phyloP scores from a whole-genome alignment of 1,140 invertebrate species.

The Lasioglossum albipes region DNA sequence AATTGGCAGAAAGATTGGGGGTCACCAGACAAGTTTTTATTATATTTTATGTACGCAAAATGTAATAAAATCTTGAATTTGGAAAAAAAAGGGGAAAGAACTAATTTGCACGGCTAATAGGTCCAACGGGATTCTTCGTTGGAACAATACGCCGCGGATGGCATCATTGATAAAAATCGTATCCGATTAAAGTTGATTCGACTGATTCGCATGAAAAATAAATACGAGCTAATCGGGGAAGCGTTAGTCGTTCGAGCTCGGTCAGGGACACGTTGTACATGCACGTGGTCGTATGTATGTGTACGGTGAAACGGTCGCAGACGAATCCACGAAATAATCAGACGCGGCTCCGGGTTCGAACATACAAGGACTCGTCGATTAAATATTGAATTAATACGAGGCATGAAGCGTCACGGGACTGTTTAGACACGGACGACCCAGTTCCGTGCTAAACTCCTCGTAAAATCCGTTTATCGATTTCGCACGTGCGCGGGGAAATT shows the following conservation, averaged over 20 bases:
- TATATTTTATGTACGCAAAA: too few species aligned
- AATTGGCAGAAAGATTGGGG: too few species aligned
- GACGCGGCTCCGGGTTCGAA: not conserved
- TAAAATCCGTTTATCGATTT: slow-evolving; percentile 49
- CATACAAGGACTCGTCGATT: slow-evolving; percentile 6
- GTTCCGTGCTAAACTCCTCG: slow-evolving; percentile 34
- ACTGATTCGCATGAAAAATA: not conserved
- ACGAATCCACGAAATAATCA: not conserved
- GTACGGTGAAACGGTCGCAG: not conserved
- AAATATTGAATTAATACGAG: slow-evolving; percentile 42
- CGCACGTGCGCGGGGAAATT: slow-evolving; percentile 35
- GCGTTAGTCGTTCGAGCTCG: not conserved
- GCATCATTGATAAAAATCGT: too few species aligned
- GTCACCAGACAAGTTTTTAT: too few species aligned
- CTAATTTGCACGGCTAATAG: too few species aligned
- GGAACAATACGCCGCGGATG: too few species aligned
- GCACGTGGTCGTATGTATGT: not conserved
- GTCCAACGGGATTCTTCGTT: too few species aligned
- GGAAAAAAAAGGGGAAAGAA: too few species aligned
- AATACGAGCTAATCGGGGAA: not conserved
- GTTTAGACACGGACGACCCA: slow-evolving; percentile 37
- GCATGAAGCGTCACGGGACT: slow-evolving; percentile 17
- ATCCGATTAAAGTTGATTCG: not conserved
- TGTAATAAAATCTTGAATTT: too few species aligned
- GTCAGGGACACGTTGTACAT: too few species aligned